Percentiles rank a stretch among this genome's conserved stretches.
Conservation (phyloP, 2,888 invertebrate genomes). For the Trilocha varians region DNA sequence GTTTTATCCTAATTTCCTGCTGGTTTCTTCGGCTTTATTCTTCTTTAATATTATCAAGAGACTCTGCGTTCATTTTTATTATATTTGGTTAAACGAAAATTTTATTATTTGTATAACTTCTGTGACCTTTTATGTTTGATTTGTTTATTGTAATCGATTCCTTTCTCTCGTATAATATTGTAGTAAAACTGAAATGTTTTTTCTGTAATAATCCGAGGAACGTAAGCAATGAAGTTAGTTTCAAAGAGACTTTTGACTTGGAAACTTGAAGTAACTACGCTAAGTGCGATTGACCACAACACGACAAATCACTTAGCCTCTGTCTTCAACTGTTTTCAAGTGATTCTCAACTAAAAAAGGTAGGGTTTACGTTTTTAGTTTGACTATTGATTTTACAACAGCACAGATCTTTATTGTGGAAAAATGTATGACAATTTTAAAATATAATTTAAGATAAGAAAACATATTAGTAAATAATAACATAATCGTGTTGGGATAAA, state of each 20-base stretch:
- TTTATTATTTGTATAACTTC: not conserved
- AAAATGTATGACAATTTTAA: too few species aligned
- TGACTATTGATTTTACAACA: too few species aligned
- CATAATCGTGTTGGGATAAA: not conserved
- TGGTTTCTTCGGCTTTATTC: constrained; percentile 17
- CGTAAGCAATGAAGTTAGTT: constrained; percentile 18
- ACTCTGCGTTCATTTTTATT: constrained; percentile 4
- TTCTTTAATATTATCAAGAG: constrained; percentile 7
- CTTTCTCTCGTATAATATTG: not conserved
- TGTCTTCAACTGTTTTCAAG: constrained; percentile 36
- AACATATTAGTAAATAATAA: not conserved
- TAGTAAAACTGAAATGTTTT: too few species aligned
- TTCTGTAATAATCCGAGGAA: too few species aligned
- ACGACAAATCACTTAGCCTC: constrained; percentile 63
- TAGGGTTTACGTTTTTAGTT: not conserved
- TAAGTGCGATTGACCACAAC: constrained; percentile 58
- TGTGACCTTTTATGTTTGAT: not conserved
- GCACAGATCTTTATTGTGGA: too few species aligned
- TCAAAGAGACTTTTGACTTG: constrained; percentile 36
- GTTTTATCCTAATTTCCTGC: constrained; percentile 18
- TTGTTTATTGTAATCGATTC: not conserved
- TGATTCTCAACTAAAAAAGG: constrained; percentile 3
- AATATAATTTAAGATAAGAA: too few species aligned
- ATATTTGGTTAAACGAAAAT: constrained; percentile 1
- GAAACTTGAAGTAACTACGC: constrained; percentile 38